Percentiles rank a stretch among this genome's conserved stretches.
phyloP scores from a whole-genome alignment of 2,113 vertebrate species.

The Hydrolagus affinis region DNA sequence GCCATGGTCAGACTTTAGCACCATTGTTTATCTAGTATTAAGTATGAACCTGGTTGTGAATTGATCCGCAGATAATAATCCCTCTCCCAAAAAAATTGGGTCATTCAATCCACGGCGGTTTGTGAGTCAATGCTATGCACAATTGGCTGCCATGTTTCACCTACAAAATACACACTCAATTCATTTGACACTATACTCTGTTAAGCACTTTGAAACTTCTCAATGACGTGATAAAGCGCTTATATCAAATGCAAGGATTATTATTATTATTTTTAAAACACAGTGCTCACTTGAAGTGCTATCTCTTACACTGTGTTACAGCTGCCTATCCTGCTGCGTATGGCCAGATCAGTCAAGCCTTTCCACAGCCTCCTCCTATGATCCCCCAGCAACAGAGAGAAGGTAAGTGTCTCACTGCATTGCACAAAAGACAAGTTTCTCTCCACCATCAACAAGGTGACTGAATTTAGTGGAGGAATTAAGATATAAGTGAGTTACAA shows the following conservation, averaged over 20 bases:
- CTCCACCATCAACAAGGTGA: not conserved
- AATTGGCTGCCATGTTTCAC: too few species aligned
- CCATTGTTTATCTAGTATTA: too few species aligned
- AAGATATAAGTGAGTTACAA: not conserved
- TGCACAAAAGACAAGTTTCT: not conserved
- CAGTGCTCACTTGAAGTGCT: not conserved
- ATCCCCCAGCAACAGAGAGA: constrained; percentile 98
- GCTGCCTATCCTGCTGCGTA: constrained; percentile 98
- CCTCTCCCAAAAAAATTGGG: too few species aligned
- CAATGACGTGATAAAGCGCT: too few species aligned
- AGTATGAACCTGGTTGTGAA: too few species aligned
- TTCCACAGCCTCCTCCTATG: constrained; percentile 95
- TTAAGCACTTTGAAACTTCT: too few species aligned
- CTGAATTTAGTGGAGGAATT: not conserved
- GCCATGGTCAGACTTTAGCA: not conserved
- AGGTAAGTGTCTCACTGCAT: constrained; percentile 63
- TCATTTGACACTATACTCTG: too few species aligned
- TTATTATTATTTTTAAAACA: not conserved
- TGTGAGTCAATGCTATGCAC: too few species aligned
- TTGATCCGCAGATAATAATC: too few species aligned
- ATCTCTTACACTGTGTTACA: constrained; percentile 56
- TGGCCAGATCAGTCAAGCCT: constrained; percentile 97
- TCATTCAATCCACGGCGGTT: too few species aligned
- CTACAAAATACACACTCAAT: too few species aligned
- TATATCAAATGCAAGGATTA: too few species aligned